Base-by-base conservation (phyloP, 2,888 invertebrate genomes). In the Andrena praecox region DNA sequence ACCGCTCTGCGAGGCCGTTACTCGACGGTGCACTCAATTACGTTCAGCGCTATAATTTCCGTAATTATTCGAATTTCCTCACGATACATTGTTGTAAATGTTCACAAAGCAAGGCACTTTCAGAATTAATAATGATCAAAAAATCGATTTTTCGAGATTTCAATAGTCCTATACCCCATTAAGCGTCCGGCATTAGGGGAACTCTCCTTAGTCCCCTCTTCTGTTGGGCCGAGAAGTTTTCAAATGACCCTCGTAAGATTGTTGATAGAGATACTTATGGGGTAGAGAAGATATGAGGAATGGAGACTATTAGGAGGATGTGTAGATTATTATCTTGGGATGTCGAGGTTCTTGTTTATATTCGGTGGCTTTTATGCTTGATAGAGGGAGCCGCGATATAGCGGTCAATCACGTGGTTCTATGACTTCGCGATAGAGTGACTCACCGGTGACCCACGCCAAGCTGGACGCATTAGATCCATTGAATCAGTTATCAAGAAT, bases 381-480 rank as follows among this genome's bases (percentile, higher is more conserved):
- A 60, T 16, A 60, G 31, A 33, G n/a, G 20, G 20, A 60, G 33
- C 3, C 60, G 60, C 33, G 60, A n/a, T 60, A 33, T 31, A 16
- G 16, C 66, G 67, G 50, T n/a, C 52, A 48, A 20, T 67, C 67
- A 67, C 67, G 67, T 52, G 31, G 52, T n/a, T 31, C 29, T 67
- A 67, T 52, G 29, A 67, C 48, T 67, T 52, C 31, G 31, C 50
- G 67, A 52, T 6, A 52, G 31, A 27, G 29, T 67, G 67, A 67
- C 50, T 67, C 67, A 52, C 29, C 66, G 50, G 50, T 67, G 66
- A 20, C 60, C 60, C 12, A 29, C 16, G 24, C 27, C 10, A 29
- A 60, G 16, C 12, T 16, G 27, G n/a, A 31, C 66, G 29, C 50
- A 50, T 48, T 50, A 67, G 50, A 67, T 67, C 6, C 20, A 24